Conservation (phyloP, 2,888 invertebrate species). For the Thera britannica region DNA sequence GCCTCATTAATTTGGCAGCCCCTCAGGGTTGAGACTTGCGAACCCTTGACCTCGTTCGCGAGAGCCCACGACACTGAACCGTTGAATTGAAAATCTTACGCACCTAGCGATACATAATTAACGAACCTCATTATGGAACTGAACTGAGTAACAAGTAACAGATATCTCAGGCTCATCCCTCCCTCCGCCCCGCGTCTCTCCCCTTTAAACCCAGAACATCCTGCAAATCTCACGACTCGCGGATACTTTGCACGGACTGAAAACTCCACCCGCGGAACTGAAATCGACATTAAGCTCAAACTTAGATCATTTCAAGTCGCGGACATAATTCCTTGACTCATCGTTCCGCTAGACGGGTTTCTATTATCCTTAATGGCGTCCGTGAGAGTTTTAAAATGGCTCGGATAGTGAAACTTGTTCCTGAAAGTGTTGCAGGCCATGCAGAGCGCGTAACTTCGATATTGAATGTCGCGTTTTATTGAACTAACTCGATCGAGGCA, state of each 20-base stretch:
- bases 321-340: slow-evolving; percentile 77
- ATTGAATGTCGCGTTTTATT: slow-evolving; percentile 78
- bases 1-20: slow-evolving; percentile 85
- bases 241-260: slow-evolving; percentile 50
- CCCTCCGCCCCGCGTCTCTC: slow-evolving; percentile 32
- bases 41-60: slow-evolving; percentile 83
- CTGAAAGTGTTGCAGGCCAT: slow-evolving; percentile 73
- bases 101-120: slow-evolving; percentile 83
- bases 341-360: slow-evolving; percentile 75
- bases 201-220: slow-evolving; percentile 34
- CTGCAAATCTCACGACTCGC: slow-evolving; percentile 42
- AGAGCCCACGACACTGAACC: slow-evolving; percentile 76
- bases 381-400: slow-evolving; percentile 82
- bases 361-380: slow-evolving; percentile 82
- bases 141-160: slow-evolving; percentile 72
- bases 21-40: slow-evolving; percentile 81
- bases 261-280: slow-evolving; percentile 49
- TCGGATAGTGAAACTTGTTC: slow-evolving; percentile 78
- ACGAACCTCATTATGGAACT: slow-evolving; percentile 80
- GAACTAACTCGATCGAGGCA: slow-evolving; percentile 68
- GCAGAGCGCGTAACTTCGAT: slow-evolving; percentile 72
- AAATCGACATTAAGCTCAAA: slow-evolving; percentile 72
- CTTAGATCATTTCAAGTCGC: slow-evolving; percentile 73
- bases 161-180: slow-evolving; percentile 53
- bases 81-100: slow-evolving; percentile 73